These are phyloP conservation scores for Urocitellus parryii DNA, from an alignment of 2,113 vertebrate genomes.

Conservation along the genomic window DNA sequence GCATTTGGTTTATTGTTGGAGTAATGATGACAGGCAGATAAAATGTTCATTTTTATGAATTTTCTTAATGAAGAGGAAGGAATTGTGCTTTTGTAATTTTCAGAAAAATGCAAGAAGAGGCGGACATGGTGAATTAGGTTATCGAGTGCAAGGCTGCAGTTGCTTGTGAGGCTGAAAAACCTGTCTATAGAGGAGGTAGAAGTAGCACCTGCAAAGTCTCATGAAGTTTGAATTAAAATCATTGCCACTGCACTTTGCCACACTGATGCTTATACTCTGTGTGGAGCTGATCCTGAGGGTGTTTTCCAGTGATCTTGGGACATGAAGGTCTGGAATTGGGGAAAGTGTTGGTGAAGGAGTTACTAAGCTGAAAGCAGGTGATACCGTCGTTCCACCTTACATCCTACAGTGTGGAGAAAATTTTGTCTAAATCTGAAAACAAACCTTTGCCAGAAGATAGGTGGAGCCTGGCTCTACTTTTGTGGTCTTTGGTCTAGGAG, in stretches of 20 bases:
- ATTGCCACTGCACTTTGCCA: constrained; percentile 90
- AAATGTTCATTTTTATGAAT: constrained; percentile 1
- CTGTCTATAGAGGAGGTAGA: constrained; percentile 90
- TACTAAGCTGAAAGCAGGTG: constrained; percentile 94
- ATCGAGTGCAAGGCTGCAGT: constrained; percentile 91
- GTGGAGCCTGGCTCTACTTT: constrained; percentile 90
- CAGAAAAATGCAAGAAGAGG: not conserved
- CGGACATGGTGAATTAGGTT: constrained; percentile 68
- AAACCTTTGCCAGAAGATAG: constrained; percentile 89
- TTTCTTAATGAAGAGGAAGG: not conserved
- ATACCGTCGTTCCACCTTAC: constrained; percentile 90
- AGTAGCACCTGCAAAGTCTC: constrained; percentile 90
- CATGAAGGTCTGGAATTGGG: constrained; percentile 91
- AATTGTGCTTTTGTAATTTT: not conserved
- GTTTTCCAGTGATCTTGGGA: constrained; percentile 90
- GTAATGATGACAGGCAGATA: not conserved
- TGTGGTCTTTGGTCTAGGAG: constrained; percentile 90
- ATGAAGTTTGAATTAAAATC: constrained; percentile 92
- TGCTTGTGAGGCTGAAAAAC: constrained; percentile 90
- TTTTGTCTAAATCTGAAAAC: constrained; percentile 91
- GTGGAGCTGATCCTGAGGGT: constrained; percentile 90
- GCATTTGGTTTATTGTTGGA: not conserved
- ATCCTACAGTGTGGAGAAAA: constrained; percentile 91
- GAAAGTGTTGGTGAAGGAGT: constrained; percentile 95
- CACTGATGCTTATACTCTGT: constrained; percentile 90